Base-by-base conservation (phyloP, 2,888 invertebrate species). In the Stegana nigrithorax region DNA sequence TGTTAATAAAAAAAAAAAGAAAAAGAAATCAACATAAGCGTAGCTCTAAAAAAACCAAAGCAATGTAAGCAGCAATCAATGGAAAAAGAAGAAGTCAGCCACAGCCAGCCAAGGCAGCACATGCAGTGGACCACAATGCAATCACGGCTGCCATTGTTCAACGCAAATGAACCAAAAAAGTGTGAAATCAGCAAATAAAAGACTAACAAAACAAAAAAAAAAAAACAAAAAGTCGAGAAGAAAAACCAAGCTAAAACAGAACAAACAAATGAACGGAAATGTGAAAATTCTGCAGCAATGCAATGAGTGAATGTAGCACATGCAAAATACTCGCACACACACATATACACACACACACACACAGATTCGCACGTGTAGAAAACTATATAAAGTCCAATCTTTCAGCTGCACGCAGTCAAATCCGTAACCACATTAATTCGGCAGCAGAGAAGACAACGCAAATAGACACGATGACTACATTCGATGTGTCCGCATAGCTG, bases 161-260 rank as follows among this genome's bases (percentile, higher is more conserved):
- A 36, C 53, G 19, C 21, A 55, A 55, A 32, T 55, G 32, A 55
- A 55, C 32, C 53, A 21, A 55, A 32, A 36, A 53, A 17, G 53
- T 10, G 53, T 21, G 0, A 32, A 29, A 10, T 26, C 50, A 32
- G 21, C 19, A n/a, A 36, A 2, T 10, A 36, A 36, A 36, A 36
- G n/a, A 36, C 36, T n/a, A 36, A n/a, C 10, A 47, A 47, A n/a
- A 25, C 47, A 12, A 47, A 47, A 47, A 47, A 12, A 10, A 47
- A 47, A 23, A 17, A 45, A 8, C 7, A 21, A 45, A 45, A 23
- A 47, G 25, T 23, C 25, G 23, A 23, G 25, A 12, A n/a, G n/a
- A n/a, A n/a, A 23, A 23, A 44, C 14, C 14, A 4, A 29, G 17
- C 19, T 27, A 19, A 53, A 53, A 53, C 1, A 12, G 47, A 6